Base-by-base conservation (phyloP, 2,113 vertebrate species). In the Neodontobutis hainanensis region DNA sequence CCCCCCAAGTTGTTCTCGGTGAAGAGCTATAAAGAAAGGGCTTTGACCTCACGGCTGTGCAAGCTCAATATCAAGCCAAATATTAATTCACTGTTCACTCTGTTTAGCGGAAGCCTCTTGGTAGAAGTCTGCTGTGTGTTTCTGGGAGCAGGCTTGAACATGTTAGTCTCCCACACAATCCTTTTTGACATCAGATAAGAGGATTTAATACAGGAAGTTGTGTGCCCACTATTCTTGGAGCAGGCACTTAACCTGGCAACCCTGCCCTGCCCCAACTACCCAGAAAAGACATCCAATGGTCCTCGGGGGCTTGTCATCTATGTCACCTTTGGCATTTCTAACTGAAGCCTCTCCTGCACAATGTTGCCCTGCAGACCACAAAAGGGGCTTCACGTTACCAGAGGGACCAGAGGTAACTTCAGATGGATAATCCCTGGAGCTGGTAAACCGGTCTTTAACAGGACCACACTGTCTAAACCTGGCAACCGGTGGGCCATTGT, bases 401-500 rank as follows among this genome's bases (percentile, higher is more conserved):
- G 65, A 84, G 86, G 85, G 85, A 70, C 84, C 32, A 32, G 32
- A 56, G 88, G 93, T 92, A 94, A 93, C 86, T 74, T 87, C 90
- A 92, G 89, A 87, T 84, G 89, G 85, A 91, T 93, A 93, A 93
- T 92, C 92, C 88, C 65, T 34, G 35, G 75, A 87, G 89, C 87
- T 83, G 87, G 88, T 88, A 90, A 92, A 93, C 92, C 89, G 88
- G 93, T 92, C 89, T 89, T 85, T 88, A 77, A 82, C 77, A 82
- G 75, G 65, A 68, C 86, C 64, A 7, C 73, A 49, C 77, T 70
- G 70, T 89, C 68, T 83, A 73, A 81, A 89, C 88, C 78, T 85
- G 77, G 84, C 85, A 89, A 89, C 87, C 75, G 73, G 43, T 64
- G 68, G 77, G 61, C 75, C 72, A 75, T 87, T 91, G 87, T 89